Evolutionary conservation across 2,888 invertebrate genomes (phyloP).

Genomic region (Abscondita cerata): DNA sequence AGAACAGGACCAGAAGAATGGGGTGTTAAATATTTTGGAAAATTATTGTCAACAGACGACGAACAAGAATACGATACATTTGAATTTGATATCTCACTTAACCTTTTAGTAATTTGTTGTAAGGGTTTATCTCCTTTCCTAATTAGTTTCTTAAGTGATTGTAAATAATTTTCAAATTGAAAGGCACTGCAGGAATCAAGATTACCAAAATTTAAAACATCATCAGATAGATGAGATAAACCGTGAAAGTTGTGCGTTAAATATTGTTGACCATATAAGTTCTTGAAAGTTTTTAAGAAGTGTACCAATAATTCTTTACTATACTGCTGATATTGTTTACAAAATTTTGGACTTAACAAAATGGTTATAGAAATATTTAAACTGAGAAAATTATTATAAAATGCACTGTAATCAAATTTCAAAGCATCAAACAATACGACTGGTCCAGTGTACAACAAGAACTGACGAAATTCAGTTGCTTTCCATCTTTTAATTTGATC

Average conservation of each 20-base stretch:
- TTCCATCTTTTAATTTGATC: conserved; percentile 31
- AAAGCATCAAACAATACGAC: conserved; percentile 23
- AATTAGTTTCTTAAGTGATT: too few species aligned
- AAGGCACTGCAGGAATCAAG: too few species aligned
- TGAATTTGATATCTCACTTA: too few species aligned
- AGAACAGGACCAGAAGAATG: too few species aligned
- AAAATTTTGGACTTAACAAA: background rate
- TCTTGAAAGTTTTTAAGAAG: conserved; percentile 14
- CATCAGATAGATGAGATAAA: background rate
- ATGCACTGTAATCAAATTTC: too few species aligned
- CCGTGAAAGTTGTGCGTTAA: conserved; percentile 6
- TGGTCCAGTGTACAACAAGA: conserved; percentile 30
- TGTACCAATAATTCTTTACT: conserved; percentile 16
- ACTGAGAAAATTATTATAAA: background rate
- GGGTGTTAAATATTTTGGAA: too few species aligned
- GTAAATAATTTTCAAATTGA: too few species aligned
- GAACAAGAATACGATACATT: too few species aligned
- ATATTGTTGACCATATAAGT: conserved; percentile 8
- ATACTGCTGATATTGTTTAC: too few species aligned
- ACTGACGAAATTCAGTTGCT: conserved; percentile 30
- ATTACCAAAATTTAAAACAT: background rate
- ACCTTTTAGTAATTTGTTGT: too few species aligned
- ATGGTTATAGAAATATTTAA: background rate
- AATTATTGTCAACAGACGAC: too few species aligned
- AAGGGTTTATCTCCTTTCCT: too few species aligned